Percentiles rank a stretch among this genome's conserved stretches.
Evolutionary conservation across 2,113 vertebrate genomes (phyloP).

Genomic region (Datnioides undecimradiatus): DNA sequence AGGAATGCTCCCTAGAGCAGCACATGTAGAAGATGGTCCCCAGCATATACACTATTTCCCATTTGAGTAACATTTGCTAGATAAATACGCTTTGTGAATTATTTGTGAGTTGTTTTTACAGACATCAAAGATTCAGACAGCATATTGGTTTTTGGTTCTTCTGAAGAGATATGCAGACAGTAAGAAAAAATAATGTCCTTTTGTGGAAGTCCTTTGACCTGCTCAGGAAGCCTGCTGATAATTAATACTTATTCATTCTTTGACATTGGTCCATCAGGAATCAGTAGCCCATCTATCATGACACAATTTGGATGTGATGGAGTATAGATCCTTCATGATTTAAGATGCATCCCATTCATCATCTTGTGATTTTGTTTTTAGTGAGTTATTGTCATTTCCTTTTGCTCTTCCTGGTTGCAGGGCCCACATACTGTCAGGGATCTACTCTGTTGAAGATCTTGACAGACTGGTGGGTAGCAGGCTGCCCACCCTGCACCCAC

Average conservation of each 20-base stretch:
- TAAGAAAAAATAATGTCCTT: neutral
- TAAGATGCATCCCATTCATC: neutral
- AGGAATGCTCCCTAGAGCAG: neutral
- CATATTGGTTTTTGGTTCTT: neutral
- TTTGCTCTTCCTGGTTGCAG: constrained; percentile 75
- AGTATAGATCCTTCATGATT: neutral
- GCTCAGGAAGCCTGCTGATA: neutral
- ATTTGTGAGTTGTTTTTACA: neutral
- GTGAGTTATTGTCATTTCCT: neutral
- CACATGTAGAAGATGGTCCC: neutral
- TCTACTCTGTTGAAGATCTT: constrained; percentile 87
- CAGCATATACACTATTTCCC: no score
- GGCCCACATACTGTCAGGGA: constrained; percentile 87
- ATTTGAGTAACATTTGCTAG: no score
- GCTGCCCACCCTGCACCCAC: constrained; percentile 84
- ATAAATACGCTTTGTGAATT: no score
- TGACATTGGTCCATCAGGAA: neutral
- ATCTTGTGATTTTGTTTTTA: neutral
- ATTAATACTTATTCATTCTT: neutral
- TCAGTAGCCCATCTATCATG: neutral
- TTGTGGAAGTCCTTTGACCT: neutral
- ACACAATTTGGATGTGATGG: neutral
- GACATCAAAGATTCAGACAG: neutral
- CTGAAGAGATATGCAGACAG: neutral
- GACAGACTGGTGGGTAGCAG: constrained; percentile 73